Percentiles rank a stretch among this genome's conserved stretches.
Conservation (phyloP, 2,113 vertebrate genomes). For the Oceanodroma tethys region DNA sequence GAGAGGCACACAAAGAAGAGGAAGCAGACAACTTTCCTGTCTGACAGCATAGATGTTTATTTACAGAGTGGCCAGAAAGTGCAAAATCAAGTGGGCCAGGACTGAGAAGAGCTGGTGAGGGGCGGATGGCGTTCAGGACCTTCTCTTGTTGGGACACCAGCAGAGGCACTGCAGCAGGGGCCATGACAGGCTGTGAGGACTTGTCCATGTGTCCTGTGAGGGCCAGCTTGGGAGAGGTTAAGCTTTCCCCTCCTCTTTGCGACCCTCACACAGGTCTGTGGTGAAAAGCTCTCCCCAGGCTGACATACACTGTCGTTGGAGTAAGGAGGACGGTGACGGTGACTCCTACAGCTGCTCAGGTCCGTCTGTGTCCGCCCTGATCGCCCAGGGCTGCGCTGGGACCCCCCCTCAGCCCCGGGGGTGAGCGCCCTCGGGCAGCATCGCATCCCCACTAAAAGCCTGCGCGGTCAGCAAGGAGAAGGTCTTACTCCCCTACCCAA, state of each 20-base stretch:
- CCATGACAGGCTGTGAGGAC: not conserved
- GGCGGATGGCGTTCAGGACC: not conserved
- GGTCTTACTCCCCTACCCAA: not conserved
- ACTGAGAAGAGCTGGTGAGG: not conserved
- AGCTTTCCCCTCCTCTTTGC: not conserved
- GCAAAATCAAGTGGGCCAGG: not conserved
- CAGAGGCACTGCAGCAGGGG: not conserved
- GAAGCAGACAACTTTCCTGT: not conserved
- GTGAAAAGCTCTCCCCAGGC: not conserved
- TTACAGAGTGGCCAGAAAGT: not conserved
- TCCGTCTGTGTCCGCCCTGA: not conserved
- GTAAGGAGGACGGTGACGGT: not conserved
- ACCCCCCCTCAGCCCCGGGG: fast-evolving
- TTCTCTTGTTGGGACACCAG: not conserved
- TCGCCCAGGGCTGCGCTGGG: not conserved
- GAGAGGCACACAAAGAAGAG: not conserved
- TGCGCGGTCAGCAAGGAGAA: not conserved
- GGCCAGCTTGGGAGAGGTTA: not conserved
- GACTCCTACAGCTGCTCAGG: not conserved
- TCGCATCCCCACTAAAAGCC: not conserved
- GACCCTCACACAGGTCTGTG: not conserved
- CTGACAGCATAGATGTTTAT: not conserved
- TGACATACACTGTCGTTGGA: not conserved
- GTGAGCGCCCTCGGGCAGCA: fast-evolving
- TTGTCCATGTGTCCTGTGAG: fast-evolving